Evolutionary conservation across 2,797 vertebrate genomes (phyloP).

Genomic region (Channallabes apus): DNA sequence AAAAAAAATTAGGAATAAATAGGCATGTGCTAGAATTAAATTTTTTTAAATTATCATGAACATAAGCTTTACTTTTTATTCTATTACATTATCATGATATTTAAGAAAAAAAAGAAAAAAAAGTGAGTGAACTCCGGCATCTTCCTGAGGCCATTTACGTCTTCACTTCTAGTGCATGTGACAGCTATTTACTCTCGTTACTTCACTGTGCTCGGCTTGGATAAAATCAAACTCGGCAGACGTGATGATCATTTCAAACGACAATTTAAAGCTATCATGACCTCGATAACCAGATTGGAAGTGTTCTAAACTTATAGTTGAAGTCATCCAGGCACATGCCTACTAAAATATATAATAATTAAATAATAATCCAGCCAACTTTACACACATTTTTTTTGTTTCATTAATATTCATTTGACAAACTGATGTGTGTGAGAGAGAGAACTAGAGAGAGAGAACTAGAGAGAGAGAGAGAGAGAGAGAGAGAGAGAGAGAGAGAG

Average conservation of each 20-base stretch:
- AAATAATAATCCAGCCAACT: neutral
- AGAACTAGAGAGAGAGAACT: neutral
- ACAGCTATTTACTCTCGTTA: conserved; percentile 10
- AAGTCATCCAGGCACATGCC: neutral
- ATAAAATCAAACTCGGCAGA: neutral
- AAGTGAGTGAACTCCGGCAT: neutral
- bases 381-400: too few relatives aligned
- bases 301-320: neutral
- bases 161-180: conserved; percentile 22
- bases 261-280: neutral
- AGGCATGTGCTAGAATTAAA: neutral
- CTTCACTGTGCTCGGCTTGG: neutral
- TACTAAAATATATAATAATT: neutral
- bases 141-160: neutral
- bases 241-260: neutral
- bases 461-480: neutral
- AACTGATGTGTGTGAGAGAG: neutral
- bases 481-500: neutral
- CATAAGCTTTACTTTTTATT: neutral
- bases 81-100: neutral
- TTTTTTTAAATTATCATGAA: neutral
- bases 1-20: neutral
- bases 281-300: neutral
- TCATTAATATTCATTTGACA: neutral
- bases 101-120: neutral